Percentiles rank a stretch among this genome's conserved stretches.
These are phyloP conservation scores for Eira barbara DNA, from an alignment of 2,113 vertebrate genomes.

Conservation along the genomic window DNA sequence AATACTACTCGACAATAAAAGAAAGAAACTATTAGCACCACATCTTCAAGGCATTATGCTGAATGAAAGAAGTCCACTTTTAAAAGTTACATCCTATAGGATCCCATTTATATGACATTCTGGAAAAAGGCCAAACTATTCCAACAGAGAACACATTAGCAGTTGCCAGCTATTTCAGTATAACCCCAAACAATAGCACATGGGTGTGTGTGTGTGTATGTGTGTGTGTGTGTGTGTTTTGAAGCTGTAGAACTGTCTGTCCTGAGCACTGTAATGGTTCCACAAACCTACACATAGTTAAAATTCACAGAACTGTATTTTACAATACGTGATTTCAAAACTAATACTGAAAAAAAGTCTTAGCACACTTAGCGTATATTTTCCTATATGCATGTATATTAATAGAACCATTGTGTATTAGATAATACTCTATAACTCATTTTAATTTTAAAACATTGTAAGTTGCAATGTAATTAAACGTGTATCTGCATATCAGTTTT, in stretches of 20 bases:
- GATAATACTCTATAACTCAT: neutral
- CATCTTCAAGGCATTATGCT: neutral
- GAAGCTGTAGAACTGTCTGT: too few relatives aligned
- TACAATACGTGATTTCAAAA: neutral
- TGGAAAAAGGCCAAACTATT: neutral
- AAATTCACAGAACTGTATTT: neutral
- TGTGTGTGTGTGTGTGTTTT: too few relatives aligned
- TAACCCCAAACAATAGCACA: neutral
- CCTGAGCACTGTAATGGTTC: neutral
- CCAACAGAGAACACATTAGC: neutral
- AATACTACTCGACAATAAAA: neutral
- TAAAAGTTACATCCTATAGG: neutral
- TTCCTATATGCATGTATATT: neutral
- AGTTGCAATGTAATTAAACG: neutral
- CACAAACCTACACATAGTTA: neutral
- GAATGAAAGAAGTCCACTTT: neutral
- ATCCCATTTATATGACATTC: neutral
- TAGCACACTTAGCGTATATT: neutral
- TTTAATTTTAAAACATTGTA: constrained; percentile 13
- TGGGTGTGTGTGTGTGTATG: too few relatives aligned
- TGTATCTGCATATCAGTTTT: neutral
- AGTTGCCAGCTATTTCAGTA: neutral
- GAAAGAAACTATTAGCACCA: neutral
- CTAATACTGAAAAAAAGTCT: neutral
- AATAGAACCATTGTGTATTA: neutral